Evolutionary conservation across 2,113 vertebrate genomes (phyloP), one percentile per base, ranked within the genome.

Genomic region (Steatornis caripensis): DNA sequence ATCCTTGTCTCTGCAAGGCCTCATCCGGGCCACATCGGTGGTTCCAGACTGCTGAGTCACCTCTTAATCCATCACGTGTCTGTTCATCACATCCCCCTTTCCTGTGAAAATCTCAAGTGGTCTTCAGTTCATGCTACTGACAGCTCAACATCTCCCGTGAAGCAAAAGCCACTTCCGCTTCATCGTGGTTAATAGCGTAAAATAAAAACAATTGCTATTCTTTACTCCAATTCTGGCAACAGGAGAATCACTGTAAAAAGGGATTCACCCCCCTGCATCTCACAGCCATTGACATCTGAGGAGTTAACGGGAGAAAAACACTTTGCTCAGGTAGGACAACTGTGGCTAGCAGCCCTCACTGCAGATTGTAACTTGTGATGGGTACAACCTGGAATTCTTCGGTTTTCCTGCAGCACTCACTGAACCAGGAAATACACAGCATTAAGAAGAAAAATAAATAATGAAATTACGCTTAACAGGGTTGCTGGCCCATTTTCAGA

Each of bases 401-500:
- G 0, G 9, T 85, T 93, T 97, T 95, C 89, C 87, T 76, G 91
- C 79, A 91, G 87, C 93, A 77, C 34, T 80, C 87, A 51, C 64
- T 78, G 76, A 93, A 89, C 74, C 76, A 80, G 89, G 65, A 95
- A 94, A 94, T 62, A 60, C 54, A 87, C 37, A 62, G 37, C 74
- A 91, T 62, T 87, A 94, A 78, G 65, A 91, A 92, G 70, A 97
- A 97, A 83, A 97, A 96, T 92, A 97, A 97, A 96, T 97, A 96
- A 96, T 91, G 51, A 95, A 97, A 95, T 92, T 95, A 93, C 81
- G 90, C 93, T 95, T 97, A 95, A 97, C 96, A 95, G 96, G 84
- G 90, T 94, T 96, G 87, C 93, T 97, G 97, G 96, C 95, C 96
- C 91, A 72, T 96, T 95, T 95, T 97, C 96, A 98, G 97, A 74